Conservation (phyloP, 2,797 vertebrate genomes). For the Hybognathus amarus region DNA sequence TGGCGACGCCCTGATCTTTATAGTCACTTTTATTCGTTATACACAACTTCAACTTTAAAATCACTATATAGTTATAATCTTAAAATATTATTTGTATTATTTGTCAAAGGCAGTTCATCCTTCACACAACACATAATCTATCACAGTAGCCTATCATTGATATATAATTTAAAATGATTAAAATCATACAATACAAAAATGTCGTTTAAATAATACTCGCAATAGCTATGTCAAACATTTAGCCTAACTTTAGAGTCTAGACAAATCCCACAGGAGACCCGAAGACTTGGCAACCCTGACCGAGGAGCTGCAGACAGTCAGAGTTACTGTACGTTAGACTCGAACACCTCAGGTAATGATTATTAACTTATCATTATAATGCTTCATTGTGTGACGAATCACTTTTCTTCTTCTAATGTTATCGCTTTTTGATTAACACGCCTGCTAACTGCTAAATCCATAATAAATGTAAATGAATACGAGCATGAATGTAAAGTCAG, state of each 20-base stretch:
- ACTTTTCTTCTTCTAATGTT: neutral
- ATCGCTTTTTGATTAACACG: neutral
- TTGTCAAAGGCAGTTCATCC: neutral
- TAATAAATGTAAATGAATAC: neutral
- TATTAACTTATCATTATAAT: neutral
- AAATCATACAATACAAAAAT: neutral
- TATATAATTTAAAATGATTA: neutral
- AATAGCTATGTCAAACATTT: neutral
- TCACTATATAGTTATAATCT: neutral
- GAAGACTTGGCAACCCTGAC: neutral
- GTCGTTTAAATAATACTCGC: neutral
- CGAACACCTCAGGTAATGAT: neutral
- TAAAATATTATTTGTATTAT: neutral
- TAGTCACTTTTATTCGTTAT: neutral
- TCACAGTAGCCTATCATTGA: neutral
- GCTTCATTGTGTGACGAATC: neutral
- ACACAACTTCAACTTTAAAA: neutral
- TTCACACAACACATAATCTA: neutral
- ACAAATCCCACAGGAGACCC: neutral
- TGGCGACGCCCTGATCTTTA: too few species aligned
- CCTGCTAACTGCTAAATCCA: neutral
- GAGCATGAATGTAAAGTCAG: neutral
- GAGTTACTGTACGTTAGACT: neutral
- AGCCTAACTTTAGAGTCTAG: neutral
- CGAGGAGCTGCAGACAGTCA: neutral